These are phyloP conservation scores for Rhabdornis inornatus DNA, from an alignment of 2,113 vertebrate species.

Conservation along the genomic window DNA sequence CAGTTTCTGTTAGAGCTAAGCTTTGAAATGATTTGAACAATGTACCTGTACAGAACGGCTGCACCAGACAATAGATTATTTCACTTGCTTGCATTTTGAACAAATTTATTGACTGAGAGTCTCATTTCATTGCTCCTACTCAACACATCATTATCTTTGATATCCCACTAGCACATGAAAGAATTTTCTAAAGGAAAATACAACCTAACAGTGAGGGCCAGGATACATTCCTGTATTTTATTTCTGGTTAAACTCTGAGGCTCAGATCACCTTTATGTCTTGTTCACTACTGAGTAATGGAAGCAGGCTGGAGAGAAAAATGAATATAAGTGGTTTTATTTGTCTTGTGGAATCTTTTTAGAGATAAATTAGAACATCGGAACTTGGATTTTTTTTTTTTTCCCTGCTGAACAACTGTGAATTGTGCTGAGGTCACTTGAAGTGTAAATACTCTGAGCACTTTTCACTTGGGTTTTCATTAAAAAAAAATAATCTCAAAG, in stretches of 20 bases:
- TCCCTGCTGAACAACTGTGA: neutral
- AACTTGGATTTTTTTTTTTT: neutral
- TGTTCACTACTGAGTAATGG: neutral
- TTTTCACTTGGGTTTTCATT: neutral
- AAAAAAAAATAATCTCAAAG: neutral
- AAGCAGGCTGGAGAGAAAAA: neutral
- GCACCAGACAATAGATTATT: neutral
- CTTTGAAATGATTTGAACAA: neutral
- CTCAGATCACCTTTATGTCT: neutral
- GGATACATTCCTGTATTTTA: neutral
- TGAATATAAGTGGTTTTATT: neutral
- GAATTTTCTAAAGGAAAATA: neutral
- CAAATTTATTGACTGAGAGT: slow-evolving; percentile 9
- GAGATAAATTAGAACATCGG: neutral
- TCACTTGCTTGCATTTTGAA: neutral
- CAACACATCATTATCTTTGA: slow-evolving; percentile 4
- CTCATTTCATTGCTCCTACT: slow-evolving; percentile 1
- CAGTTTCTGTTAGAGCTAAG: neutral
- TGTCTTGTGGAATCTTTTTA: neutral
- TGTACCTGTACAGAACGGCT: neutral
- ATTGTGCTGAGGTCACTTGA: neutral
- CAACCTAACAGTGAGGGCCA: neutral
- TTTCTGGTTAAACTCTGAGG: neutral
- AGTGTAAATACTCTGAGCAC: neutral
- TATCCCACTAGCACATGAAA: neutral